Evolutionary conservation across 2,113 vertebrate genomes (phyloP).

Genomic region (Cryptomyrus ogoouensis): DNA sequence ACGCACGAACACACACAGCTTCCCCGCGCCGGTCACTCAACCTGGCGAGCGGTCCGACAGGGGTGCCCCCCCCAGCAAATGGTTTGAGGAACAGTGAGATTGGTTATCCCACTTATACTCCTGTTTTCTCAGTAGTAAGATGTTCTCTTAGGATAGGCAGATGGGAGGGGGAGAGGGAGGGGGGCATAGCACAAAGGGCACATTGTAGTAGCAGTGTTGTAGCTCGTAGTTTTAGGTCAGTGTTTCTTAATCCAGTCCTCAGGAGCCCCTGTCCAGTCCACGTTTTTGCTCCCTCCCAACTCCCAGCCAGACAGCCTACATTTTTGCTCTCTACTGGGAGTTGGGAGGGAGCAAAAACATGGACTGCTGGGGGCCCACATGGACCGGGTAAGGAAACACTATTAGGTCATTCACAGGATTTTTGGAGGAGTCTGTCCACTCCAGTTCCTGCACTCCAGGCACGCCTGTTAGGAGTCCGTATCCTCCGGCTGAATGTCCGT

Average conservation of each 20-base stretch:
- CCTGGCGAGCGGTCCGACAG: neutral
- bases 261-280: neutral
- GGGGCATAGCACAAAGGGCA: neutral
- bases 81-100: neutral
- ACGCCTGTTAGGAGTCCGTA: conserved; percentile 27
- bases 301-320: neutral
- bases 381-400: neutral
- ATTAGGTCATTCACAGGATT: neutral
- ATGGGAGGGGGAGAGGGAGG: neutral
- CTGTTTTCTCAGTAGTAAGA: conserved; percentile 1
- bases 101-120: neutral
- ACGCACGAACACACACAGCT: neutral
- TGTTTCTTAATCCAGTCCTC: neutral
- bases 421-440: neutral
- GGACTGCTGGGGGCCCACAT: neutral
- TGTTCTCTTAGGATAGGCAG: neutral
- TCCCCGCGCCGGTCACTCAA: neutral
- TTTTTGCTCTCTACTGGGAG: neutral
- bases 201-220: conserved; percentile 24
- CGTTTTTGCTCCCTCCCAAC: neutral
- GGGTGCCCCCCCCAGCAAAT: neutral
- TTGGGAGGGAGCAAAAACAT: neutral
- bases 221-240: conserved; percentile 32
- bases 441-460: conserved; percentile 3
- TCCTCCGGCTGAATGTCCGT: neutral